Base-by-base conservation (phyloP, 2,888 invertebrate species). In the Lypha dubia region DNA sequence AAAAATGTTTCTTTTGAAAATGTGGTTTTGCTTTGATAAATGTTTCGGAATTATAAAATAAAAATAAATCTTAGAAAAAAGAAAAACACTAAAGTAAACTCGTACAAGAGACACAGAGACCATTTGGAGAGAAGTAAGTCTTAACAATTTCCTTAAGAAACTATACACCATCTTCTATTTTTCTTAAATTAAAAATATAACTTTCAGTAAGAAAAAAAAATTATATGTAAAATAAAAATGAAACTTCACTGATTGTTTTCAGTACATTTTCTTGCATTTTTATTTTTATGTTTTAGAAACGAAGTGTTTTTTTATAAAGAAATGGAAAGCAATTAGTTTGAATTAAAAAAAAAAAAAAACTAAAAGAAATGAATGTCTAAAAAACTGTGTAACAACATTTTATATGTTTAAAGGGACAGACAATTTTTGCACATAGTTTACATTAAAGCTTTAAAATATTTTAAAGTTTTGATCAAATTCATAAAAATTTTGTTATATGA, bases 11-110 rank as follows among this genome's bases (percentile, higher is more conserved):
- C 44, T 63, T 77, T 81, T 77, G 63, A 81, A 77, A 74, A 73
- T 84, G 80, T 77, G 84, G 84, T 77, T 77, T 79, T 62, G 62
- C 80, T 81, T 84, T 84, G 84, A 81, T 81, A 81, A 68, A 84
- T 80, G 67, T 73, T 77, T 73, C 17, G 41, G 49, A 77, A 74
- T 79, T 84, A 74, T 80, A 68, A 60, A 70, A 77, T 41, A 53
- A 74, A 62, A 49, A 38, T 44, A 56, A 56, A 58, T n/a, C 32
- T 32, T n/a, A 22, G 3, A 56, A 17, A 32, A 51, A 51, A 20
- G 17, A 15, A 74, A 32, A 15, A 3, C 20, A 56, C 15, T 62
- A 17, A 46, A 71, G 11, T 75, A 60, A 53, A 49, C 68, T 8
- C 17, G 28, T 35, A 65, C 44, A n/a, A 83, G 41, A 49, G 28